phyloP scores from a whole-genome alignment of 2,797 vertebrate genomes.

The Perodicticus potto region DNA sequence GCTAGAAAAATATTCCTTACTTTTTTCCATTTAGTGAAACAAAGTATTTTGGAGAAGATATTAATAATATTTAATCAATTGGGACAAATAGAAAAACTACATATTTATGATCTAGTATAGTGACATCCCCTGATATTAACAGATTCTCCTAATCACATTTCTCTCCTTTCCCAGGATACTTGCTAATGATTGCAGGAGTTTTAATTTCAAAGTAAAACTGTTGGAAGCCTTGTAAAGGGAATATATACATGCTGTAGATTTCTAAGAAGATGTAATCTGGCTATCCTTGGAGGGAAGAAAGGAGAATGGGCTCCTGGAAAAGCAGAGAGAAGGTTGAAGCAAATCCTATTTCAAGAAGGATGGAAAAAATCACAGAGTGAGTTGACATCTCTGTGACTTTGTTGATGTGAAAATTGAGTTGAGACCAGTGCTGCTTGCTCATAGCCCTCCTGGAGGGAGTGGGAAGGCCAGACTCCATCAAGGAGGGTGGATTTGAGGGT shows the following conservation, averaged over 20 bases:
- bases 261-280: background rate
- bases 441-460: too few species aligned
- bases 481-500: background rate
- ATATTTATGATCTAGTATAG: background rate
- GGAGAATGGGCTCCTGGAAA: background rate
- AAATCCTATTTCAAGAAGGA: conserved; percentile 14
- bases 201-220: conserved; percentile 67
- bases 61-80: conserved; percentile 4
- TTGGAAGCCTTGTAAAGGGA: background rate
- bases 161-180: background rate
- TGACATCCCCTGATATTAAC: background rate
- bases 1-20: background rate
- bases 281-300: conserved; percentile 25
- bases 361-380: background rate
- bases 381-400: background rate
- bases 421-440: background rate
- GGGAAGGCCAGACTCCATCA: background rate
- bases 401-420: background rate
- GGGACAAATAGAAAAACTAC: background rate
- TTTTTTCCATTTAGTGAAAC: conserved; percentile 34
- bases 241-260: background rate
- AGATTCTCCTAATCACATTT: background rate
- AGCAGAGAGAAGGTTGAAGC: background rate
- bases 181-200: background rate
- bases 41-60: background rate